Base-by-base conservation (phyloP, 2,113 vertebrate species). In the Craseonycteris thonglongyai region DNA sequence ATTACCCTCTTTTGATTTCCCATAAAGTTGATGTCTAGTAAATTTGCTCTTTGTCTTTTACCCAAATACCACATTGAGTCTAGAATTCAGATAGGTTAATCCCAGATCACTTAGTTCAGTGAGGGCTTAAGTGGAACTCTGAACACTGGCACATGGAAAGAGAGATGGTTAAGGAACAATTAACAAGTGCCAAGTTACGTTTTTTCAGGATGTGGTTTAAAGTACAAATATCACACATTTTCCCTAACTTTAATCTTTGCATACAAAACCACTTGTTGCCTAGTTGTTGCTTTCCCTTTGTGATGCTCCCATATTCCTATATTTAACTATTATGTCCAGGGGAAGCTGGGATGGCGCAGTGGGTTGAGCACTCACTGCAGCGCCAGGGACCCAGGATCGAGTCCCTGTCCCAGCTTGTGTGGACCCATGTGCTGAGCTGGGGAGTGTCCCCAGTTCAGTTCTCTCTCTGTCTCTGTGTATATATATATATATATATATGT, bases 1-100 rank as follows among this genome's bases (percentile, higher is more conserved):
- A 86, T 38, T 35, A 19, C 58, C n/a, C 28, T 72, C 51, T 76
- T 88, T 88, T 24, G 14, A 14, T 84, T 74, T 93, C 80, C 61
- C 12, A 3, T 75, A 75, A 83, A 83, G 30, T 40, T 59, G 71
- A 65, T 56, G 59, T 80, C 79, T 83, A 80, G 54, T 8, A 54
- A 51, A 81, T 58, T 30, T 89, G n/a, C 24, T 65, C 9, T 51
- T 40, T 76, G 38, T 58, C 75, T 74, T 78, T 91, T 75, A 33
- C 69, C 49, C 83, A 75, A 87, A 79, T 79, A 80, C 26, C 68
- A 35, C 40, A 30, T 35, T 7, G 1, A 42, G 22, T 18, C 63
- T 49, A 49, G 54, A 91, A 74, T 19, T 76, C 72, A 22, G 38
- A 22, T 30, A 7, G 28, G 11, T 68, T 15, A 2, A 38, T 26